A percentile compares a stretch with the other conserved stretches of the same genome.
phyloP scores from a whole-genome alignment of 2,113 vertebrate species.

The Maccullochella peelii region DNA sequence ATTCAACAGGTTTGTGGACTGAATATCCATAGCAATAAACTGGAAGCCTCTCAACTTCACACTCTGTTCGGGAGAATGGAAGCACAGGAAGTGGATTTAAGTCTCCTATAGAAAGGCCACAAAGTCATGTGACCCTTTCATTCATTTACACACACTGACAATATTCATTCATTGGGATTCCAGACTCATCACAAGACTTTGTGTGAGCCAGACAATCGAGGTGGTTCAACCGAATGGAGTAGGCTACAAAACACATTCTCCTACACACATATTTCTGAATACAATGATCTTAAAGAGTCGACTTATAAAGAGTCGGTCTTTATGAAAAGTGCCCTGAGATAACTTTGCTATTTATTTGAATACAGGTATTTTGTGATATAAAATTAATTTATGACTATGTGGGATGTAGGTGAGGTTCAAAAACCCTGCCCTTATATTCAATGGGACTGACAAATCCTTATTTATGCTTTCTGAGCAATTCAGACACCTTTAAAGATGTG shows the following conservation, averaged over 20 bases:
- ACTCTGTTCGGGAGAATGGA: constrained; percentile 24
- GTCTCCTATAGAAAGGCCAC: constrained; percentile 7
- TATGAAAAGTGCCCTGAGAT: no score
- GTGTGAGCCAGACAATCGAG: constrained; percentile 31
- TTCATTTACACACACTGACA: neutral
- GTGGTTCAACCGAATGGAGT: neutral
- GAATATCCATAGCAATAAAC: neutral
- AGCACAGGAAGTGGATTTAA: constrained; percentile 36
- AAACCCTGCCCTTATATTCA: neutral
- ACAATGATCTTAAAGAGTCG: neutral
- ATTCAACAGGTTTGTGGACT: constrained; percentile 1
- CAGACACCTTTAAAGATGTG: neutral
- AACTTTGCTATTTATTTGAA: no score
- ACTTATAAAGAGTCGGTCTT: no score
- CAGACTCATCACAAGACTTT: constrained; percentile 54
- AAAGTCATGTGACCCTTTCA: constrained; percentile 39
- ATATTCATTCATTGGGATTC: constrained; percentile 43
- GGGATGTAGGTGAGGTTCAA: no score
- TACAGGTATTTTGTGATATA: neutral
- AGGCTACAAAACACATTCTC: neutral
- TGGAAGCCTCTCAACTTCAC: constrained; percentile 48
- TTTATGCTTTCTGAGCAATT: no score
- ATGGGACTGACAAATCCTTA: neutral
- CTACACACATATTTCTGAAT: neutral
- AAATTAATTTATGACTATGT: neutral